A percentile compares a stretch with the other conserved stretches of the same genome.
These are phyloP conservation scores for Quiscalus mexicanus DNA, from an alignment of 2,113 vertebrate genomes.

Conservation along the genomic window DNA sequence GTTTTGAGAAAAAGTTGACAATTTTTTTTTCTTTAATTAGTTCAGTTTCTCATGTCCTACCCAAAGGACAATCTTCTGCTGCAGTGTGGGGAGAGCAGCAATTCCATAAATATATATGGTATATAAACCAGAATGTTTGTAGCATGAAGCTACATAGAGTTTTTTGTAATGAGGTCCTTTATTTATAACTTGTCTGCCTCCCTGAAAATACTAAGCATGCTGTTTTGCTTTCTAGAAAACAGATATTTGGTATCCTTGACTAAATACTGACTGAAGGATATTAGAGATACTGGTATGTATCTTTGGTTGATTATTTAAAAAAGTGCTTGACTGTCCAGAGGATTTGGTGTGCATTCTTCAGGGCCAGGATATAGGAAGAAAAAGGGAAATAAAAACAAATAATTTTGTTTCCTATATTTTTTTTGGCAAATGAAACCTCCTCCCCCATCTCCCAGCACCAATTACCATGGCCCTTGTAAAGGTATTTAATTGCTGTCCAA, in stretches of 20 bases:
- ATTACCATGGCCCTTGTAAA: background rate
- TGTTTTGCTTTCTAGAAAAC: background rate
- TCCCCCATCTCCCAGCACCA: fast-evolving
- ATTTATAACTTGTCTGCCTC: background rate
- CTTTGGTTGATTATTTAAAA: background rate
- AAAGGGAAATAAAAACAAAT: background rate
- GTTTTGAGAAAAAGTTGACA: background rate
- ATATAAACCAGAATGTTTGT: background rate
- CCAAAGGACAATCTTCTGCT: background rate
- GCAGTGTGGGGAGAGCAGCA: background rate
- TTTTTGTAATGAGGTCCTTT: background rate
- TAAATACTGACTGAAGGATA: background rate
- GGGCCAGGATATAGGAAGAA: background rate
- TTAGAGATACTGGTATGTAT: background rate
- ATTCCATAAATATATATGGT: background rate
- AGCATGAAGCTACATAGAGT: background rate
- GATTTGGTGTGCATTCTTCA: background rate
- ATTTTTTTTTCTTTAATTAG: background rate
- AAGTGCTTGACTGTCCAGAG: background rate
- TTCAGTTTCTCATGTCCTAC: background rate
- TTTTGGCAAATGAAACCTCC: background rate
- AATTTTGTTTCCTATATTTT: background rate
- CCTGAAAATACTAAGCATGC: background rate
- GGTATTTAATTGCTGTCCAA: background rate
- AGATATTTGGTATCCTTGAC: background rate